Evolutionary conservation across 2,888 invertebrate genomes (phyloP).

Genomic region (Mayetiola destructor): DNA sequence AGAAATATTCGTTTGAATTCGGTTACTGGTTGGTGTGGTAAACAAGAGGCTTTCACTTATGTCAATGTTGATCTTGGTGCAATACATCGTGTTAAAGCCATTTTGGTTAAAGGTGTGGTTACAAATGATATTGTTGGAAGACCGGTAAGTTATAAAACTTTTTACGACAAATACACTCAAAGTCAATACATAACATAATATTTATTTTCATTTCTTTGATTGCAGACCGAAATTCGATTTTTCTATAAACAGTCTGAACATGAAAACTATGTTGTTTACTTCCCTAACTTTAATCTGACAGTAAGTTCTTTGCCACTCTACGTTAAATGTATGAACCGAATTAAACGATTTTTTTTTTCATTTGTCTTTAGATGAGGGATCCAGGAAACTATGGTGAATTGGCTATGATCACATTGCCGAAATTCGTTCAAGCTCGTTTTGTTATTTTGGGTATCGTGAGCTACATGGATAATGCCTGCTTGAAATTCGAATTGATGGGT

Average conservation of each 20-base stretch:
- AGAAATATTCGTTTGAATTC: slow-evolving; percentile 78
- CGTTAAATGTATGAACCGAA: too few species aligned
- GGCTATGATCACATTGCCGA: slow-evolving; percentile 88
- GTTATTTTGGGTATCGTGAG: slow-evolving; percentile 90
- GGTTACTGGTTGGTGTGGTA: slow-evolving; percentile 94
- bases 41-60: slow-evolving; percentile 90
- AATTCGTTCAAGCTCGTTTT: slow-evolving; percentile 85
- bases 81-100: slow-evolving; percentile 83
- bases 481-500: slow-evolving; percentile 92
- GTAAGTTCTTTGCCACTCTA: too few species aligned
- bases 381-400: slow-evolving; percentile 95
- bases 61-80: slow-evolving; percentile 89
- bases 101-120: slow-evolving; percentile 84
- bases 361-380: too few species aligned
- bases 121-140: slow-evolving; percentile 90
- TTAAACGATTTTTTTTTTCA: too few species aligned
- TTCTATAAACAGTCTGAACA: slow-evolving; percentile 91
- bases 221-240: slow-evolving; percentile 74
- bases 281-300: slow-evolving; percentile 88
- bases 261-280: slow-evolving; percentile 92
- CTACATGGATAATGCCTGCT: slow-evolving; percentile 90
- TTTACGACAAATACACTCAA: background rate
- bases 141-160: slow-evolving; percentile 35
- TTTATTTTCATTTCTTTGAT: background rate
- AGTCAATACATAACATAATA: background rate